Base-by-base conservation (phyloP, 2,113 vertebrate species). In the Trochalopteron elliotii region DNA sequence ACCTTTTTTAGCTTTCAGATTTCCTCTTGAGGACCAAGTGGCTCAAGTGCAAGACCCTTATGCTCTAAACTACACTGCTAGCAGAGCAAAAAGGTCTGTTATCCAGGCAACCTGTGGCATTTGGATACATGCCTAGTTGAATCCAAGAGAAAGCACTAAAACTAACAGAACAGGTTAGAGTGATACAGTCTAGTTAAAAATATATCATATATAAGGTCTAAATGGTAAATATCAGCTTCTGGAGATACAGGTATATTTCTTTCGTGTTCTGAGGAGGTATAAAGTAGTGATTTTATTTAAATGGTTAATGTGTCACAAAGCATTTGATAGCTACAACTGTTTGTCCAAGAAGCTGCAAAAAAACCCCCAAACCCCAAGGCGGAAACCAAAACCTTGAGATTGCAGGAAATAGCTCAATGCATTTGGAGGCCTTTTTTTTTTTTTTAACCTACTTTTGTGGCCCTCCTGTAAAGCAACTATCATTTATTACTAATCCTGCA, bases 1-100 rank as follows among this genome's bases (percentile, higher is more conserved):
- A 59, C 85, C 65, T 33, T 74, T 80, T 94, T 79, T 87, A 87
- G 87, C 74, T 94, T 90, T 75, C 56, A 72, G 74, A 79, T 80
- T 94, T 96, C 82, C 79, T 89, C 87, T 65, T 70, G 61, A 90
- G 83, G 78, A 83, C 35, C 57, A 21, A 81, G 69, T 17, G 21
- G 82, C 63, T 94, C 56, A 49, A 50, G 47, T 35, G 61, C 45
- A 76, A 91, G 61, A 79, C 39, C 15, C 30, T 35, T 17, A 17
- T 20, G 45, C 60, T 88, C 49, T 50, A 9, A 88, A 74, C 53
- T 10, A 67, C 1, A 2, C 27, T 40, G 22, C 27, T 4, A 83
- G 56, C 52, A 55, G 19, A 50, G 47, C 35, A 52, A n/a, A 81
- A 69, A 19, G 4, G 20, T 44, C 52, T 81, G 30, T 50, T 65